Base-by-base conservation (phyloP, 2,888 invertebrate genomes). In the Hypena proboscidalis region DNA sequence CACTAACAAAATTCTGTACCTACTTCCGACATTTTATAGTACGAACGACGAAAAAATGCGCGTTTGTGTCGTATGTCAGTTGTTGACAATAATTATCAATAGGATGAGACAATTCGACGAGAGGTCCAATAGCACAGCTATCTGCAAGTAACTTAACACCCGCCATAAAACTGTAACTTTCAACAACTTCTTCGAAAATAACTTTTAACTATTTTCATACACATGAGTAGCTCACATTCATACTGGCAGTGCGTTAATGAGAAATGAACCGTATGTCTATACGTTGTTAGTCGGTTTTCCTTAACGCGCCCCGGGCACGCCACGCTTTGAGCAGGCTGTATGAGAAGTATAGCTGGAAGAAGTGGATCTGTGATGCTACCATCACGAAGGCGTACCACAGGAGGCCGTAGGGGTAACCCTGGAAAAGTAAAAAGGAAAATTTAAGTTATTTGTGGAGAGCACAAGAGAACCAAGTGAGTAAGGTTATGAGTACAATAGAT, bases 361-460 rank as follows among this genome's bases (percentile, higher is more conserved):
- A 92, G 81, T 98, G 98, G 35, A 98, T 95, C 92, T 99, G 98
- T 23, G 96, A 92, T 3, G 96, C 97, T 6, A 97, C 88, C 29
- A 97, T 89, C 53, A 98, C 94, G 83, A 98, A 98, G 46, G 95
- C 95, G 80, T 97, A 97, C 98, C 98, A 98, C 48, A 98, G 92
- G 14, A 98, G 90, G 8, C 97, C 97, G 75, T 98, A 97, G 0
- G 98, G 98, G 79, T 96, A 95, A 8, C 95, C 96, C 96, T 97
- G 90, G 46, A 93, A 83, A 26, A 47, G 1, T 23, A 39, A 23
- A 36, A 5, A n/a, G n/a, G n/a, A n/a, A n/a, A 4, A 25, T 11
- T 11, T 6, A 25, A 11, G 2, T 25, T 5, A 6, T 25, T 6
- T n/a, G n/a, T n/a, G n/a, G n/a, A n/a, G n/a, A n/a, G n/a, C n/a